Evolutionary conservation across 2,888 invertebrate genomes (phyloP).

Genomic region (Cosmia pyralina): DNA sequence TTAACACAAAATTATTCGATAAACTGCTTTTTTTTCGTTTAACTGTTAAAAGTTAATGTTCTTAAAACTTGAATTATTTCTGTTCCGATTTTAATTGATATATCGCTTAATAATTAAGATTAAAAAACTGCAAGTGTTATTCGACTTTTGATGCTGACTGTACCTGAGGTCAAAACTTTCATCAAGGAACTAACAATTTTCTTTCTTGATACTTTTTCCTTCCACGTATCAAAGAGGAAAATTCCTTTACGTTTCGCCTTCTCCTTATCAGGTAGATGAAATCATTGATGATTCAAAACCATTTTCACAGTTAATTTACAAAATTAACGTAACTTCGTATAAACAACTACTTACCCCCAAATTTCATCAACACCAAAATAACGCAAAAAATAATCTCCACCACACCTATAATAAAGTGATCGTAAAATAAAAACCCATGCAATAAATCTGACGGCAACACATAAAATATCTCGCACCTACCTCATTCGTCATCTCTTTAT

Average conservation of each 20-base stretch:
- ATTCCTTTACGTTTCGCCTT: neutral
- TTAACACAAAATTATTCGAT: too few species aligned
- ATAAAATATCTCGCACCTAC: conserved; percentile 79
- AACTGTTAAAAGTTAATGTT: too few species aligned
- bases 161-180: neutral
- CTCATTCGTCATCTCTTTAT: conserved; percentile 87
- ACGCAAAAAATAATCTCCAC: conserved; percentile 40
- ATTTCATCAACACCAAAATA: conserved; percentile 42
- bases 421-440: conserved; percentile 68
- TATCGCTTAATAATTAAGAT: too few species aligned
- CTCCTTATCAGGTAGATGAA: neutral
- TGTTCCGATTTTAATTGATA: too few species aligned
- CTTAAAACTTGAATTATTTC: too few species aligned
- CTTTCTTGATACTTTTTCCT: neutral
- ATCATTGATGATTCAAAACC: neutral
- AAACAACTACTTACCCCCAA: conserved; percentile 36
- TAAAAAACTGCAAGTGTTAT: too few species aligned
- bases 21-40: too few species aligned
- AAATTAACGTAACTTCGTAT: neutral
- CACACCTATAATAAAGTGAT: conserved; percentile 76
- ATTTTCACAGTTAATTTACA: neutral
- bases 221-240: neutral
- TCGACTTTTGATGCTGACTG: too few species aligned
- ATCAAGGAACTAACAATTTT: neutral
- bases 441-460: conserved; percentile 67